Percentiles rank a stretch among this genome's conserved stretches.
phyloP scores from a whole-genome alignment of 2,888 invertebrate species.

The Smittia sp. region DNA sequence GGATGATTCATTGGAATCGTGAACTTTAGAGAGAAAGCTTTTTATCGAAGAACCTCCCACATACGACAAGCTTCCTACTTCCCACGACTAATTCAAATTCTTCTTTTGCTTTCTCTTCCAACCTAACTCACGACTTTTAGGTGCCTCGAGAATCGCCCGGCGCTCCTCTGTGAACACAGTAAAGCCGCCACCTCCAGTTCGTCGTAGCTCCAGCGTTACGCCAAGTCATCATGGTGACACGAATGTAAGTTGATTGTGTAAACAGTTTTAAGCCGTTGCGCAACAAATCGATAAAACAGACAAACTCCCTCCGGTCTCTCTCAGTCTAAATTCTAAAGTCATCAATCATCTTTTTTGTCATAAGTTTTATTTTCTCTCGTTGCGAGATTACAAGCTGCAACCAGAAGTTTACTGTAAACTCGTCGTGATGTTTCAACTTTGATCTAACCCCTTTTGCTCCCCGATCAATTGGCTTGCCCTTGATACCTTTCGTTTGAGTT shows the following conservation, averaged over 20 bases:
- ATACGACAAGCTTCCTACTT: neutral
- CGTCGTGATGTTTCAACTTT: too few species aligned
- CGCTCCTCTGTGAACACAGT: slow-evolving; percentile 53
- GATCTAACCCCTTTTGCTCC: too few species aligned
- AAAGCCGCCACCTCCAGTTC: slow-evolving; percentile 79
- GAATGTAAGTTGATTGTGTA: slow-evolving; percentile 31
- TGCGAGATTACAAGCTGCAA: neutral
- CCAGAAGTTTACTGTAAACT: too few species aligned
- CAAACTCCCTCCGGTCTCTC: neutral
- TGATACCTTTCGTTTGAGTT: neutral
- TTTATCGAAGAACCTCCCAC: slow-evolving; percentile 21
- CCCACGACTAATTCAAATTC: neutral
- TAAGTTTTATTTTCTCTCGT: slow-evolving; percentile 5
- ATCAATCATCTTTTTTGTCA: slow-evolving; percentile 33
- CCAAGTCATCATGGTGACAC: slow-evolving; percentile 47
- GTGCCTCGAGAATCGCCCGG: slow-evolving; percentile 48
- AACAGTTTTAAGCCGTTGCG: neutral
- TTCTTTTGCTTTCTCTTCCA: neutral
- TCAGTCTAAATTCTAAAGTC: slow-evolving; percentile 7
- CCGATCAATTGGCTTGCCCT: too few species aligned
- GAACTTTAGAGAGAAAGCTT: slow-evolving; percentile 4
- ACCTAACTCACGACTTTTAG: neutral
- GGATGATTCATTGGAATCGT: neutral
- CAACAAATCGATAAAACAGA: neutral
- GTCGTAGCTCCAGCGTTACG: slow-evolving; percentile 69